Percentiles rank a stretch among this genome's conserved stretches.
Evolutionary conservation across 2,888 invertebrate species (phyloP).

Genomic region (Agonopterix heracliana): DNA sequence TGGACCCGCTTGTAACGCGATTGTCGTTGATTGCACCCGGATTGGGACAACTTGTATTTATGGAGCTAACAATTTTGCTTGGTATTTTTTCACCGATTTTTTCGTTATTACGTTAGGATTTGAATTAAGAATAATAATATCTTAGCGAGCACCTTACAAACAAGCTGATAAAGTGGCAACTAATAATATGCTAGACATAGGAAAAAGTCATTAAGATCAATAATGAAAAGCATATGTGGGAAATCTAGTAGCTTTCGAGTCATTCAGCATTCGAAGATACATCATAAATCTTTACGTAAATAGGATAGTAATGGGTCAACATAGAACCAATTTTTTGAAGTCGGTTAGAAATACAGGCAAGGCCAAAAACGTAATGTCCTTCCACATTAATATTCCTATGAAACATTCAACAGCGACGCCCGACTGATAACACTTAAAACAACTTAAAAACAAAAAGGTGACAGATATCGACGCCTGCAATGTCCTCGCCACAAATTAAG

Average conservation of each 20-base stretch:
- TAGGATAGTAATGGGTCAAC: not conserved
- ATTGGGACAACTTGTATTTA: too few species aligned
- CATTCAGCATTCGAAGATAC: not conserved
- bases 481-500: too few species aligned
- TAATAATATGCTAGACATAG: not conserved
- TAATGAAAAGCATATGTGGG: not conserved
- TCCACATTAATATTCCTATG: constrained; percentile 43
- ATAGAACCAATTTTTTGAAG: not conserved
- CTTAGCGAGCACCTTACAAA: not conserved
- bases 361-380: not conserved
- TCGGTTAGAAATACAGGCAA: not conserved
- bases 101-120: not conserved
- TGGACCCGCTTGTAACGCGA: not conserved
- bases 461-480: too few species aligned
- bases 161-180: not conserved
- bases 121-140: not conserved
- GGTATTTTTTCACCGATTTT: not conserved
- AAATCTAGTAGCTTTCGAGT: not conserved
- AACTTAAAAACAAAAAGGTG: not conserved
- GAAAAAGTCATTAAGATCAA: not conserved
- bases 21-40: not conserved
- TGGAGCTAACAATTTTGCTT: not conserved
- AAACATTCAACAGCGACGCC: constrained; percentile 52
- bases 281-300: not conserved
- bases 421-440: constrained; percentile 36